Evolutionary conservation across 2,797 vertebrate species (phyloP).

Genomic region (Sardinella longiceps): DNA sequence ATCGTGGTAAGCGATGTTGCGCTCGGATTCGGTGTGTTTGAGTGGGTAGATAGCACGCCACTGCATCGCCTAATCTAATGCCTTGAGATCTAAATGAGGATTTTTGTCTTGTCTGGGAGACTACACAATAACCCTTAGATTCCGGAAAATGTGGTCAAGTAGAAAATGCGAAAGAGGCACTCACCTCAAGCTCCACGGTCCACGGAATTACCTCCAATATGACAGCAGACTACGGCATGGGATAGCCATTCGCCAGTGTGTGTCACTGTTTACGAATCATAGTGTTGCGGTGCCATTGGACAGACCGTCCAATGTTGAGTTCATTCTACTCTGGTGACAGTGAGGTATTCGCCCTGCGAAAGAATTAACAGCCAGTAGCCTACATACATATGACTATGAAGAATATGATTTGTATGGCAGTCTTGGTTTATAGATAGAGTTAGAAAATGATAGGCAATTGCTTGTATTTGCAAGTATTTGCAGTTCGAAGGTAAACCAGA

Average conservation of each 20-base stretch:
- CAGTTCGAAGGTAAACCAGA: constrained; percentile 58
- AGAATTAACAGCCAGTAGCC: background rate
- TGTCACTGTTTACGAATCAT: constrained; percentile 69
- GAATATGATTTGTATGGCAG: constrained; percentile 24
- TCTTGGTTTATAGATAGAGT: constrained; percentile 16
- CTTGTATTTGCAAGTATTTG: constrained; percentile 48
- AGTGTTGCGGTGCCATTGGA: constrained; percentile 45
- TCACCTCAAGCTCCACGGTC: constrained; percentile 8
- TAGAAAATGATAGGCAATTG: constrained; percentile 52
- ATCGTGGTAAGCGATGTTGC: background rate
- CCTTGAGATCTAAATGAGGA: background rate
- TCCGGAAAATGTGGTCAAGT: constrained; percentile 44
- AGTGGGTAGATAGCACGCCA: background rate
- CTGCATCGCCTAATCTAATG: background rate
- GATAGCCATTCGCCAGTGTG: constrained; percentile 50
- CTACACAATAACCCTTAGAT: background rate
- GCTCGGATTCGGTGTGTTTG: background rate
- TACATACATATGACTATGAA: background rate
- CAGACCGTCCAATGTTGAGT: constrained; percentile 27
- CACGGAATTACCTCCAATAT: constrained; percentile 1
- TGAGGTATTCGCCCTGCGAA: constrained; percentile 12
- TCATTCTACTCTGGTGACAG: constrained; percentile 43
- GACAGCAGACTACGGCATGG: constrained; percentile 33
- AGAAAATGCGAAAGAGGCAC: constrained; percentile 37
- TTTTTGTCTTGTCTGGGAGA: background rate